Evolutionary conservation across 2,113 vertebrate species (phyloP), one percentile per base, ranked within the genome.

Genomic region (Rhynchomys soricoides): DNA sequence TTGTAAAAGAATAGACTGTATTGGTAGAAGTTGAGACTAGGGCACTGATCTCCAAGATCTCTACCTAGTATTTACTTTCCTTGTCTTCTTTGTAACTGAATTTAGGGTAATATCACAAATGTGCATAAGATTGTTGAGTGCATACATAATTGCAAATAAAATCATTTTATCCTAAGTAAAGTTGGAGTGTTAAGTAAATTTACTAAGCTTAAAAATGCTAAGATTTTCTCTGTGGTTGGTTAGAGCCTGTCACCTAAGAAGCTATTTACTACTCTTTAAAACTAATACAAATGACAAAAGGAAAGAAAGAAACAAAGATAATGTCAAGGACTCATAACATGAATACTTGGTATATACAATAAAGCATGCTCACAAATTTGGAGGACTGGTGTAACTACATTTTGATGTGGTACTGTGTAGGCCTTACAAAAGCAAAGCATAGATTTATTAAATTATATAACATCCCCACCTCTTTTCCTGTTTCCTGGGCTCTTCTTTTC

Each of bases 61-160:
- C 71, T 57, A 5, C 86, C 43, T 86, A 24, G 22, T 86, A 40
- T 74, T 93, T 94, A 40, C 93, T 78, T 89, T 62, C 31, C 37
- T 52, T 68, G n/a, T 3, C 57, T 95, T 81, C 66, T 93, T 87
- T 95, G 62, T 95, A 96, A 92, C 55, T 87, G 62, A 95, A 90
- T 66, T 91, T 64, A 91, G 50, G 43, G 0, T 85, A 91, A 94
- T 71, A 45, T 45, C 17, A 45, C 81, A 93, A 70, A 95, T 12
- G n/a, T 91, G 17, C 86, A 50, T 37, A 94, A 94, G 89, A 95
- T 93, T 34, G 75, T 68, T 24, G 40, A 95, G 15, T 92, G 13
- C 87, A 79, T 90, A 52, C 52, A 79, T 87, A 93, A 82, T 92
- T 71, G 87, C 71, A 97, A 94, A 82, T 93, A 70, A 34, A 89